Evolutionary conservation across 2,797 vertebrate species (phyloP).

Genomic region (Rhincodon typus): DNA sequence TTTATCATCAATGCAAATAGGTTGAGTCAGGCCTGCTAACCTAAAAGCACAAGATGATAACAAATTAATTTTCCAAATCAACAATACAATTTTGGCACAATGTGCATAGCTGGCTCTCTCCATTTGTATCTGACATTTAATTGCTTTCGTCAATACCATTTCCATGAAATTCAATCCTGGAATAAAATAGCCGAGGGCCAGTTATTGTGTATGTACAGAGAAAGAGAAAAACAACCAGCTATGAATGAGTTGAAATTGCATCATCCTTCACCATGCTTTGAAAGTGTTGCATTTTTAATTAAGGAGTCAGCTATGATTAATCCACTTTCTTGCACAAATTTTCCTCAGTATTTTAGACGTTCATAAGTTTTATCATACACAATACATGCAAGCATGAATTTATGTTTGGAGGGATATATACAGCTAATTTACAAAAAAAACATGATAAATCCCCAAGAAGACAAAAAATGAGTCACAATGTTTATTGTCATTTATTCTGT

Average conservation of each 20-base stretch:
- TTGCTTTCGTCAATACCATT: not conserved
- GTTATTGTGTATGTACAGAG: not conserved
- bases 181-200: not conserved
- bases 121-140: not conserved
- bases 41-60: not conserved
- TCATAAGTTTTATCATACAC: not conserved
- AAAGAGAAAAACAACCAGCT: not conserved
- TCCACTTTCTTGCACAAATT: not conserved
- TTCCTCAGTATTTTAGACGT: not conserved
- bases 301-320: not conserved
- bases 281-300: slow-evolving; percentile 1
- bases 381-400: not conserved
- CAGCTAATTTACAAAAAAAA: not conserved
- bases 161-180: not conserved
- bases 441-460: not conserved
- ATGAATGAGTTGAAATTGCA: not conserved
- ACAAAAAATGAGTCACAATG: not conserved
- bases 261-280: not conserved
- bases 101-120: too few species aligned
- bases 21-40: not conserved
- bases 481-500: not conserved
- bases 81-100: not conserved
- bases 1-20: not conserved
- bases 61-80: not conserved
- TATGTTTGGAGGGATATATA: not conserved